Percentiles rank a stretch among this genome's conserved stretches.
These are phyloP conservation scores for Antigone vipio DNA, from an alignment of 2,113 vertebrate genomes.

Conservation along the genomic window DNA sequence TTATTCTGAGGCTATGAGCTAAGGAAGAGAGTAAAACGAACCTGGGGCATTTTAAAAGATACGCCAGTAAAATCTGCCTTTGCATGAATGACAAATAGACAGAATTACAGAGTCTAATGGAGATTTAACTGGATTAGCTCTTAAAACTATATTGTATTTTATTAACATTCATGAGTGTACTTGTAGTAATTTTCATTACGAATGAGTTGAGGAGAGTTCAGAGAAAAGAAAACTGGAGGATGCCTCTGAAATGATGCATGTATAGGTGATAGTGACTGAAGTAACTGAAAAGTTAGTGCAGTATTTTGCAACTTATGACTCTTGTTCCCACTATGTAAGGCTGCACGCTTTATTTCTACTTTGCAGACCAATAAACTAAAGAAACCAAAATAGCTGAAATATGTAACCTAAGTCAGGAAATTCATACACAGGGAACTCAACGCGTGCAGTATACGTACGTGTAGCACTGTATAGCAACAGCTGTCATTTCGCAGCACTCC, in stretches of 20 bases:
- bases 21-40: not conserved
- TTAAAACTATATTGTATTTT: constrained; percentile 7
- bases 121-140: constrained; percentile 18
- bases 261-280: not conserved
- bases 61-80: not conserved
- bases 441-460: rapidly evolving
- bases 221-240: not conserved
- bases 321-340: not conserved
- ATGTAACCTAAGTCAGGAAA: not conserved
- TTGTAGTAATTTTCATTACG: not conserved
- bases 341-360: not conserved
- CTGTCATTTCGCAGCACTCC: not conserved
- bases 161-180: not conserved
- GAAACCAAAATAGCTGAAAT: not conserved
- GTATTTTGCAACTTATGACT: not conserved
- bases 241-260: not conserved
- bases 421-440: not conserved
- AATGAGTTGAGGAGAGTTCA: not conserved
- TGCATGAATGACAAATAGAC: not conserved
- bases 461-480: not conserved
- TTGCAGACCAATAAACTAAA: not conserved
- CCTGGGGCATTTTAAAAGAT: not conserved
- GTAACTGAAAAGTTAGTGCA: not conserved
- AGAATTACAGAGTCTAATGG: not conserved
- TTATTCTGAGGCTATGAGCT: not conserved